Evolutionary conservation across 2,113 vertebrate genomes (phyloP), one percentile per base, ranked within the genome.

Genomic region (Xyliphius kryptos): DNA sequence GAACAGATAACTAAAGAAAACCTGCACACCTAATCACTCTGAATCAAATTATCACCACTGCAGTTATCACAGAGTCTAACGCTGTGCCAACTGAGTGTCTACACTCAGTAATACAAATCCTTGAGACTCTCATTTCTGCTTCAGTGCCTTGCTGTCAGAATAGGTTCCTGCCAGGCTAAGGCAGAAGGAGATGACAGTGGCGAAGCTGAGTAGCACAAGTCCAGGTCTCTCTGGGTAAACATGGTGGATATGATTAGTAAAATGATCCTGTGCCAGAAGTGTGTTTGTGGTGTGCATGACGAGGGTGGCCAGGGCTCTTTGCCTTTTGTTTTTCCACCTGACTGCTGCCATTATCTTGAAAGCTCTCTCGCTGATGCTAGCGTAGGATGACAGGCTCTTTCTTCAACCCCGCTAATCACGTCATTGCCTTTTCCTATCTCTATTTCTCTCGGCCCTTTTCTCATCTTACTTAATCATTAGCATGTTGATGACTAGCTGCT

Each of bases 371-470:
- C 41, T 72, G 61, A 67, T 13, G 51, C 47, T 64, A 48, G 72
- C 21, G 32, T 63, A 47, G 64, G 70, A 51, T 73, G 71, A 82
- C 61, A 80, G 75, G 22, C 11, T 13, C 40, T 69, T 68, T 67
- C 61, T 76, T 77, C 67, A 76, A 67, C 74, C 54, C 71, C 64
- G 62, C 67, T 75, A 69, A 74, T 46, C 69, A 69, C 36, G 58
- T 74, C 63, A 68, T 67, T 78, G 61, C 66, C 61, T 68, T 48
- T 71, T 66, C 66, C 58, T 53, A 56, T 68, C 69, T 74, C 56
- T 61, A 51, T 68, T 54, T 73, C 59, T 20, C 53, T 54, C 59
- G 44, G 63, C 48, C 61, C 67, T 55, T 59, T 62, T 63, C n/a
- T n/a, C n/a, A 36, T 68, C 56, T 73, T 58, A 11, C 46, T 51